phyloP scores from a whole-genome alignment of 2,797 vertebrate genomes.

The Anniella stebbinsi region DNA sequence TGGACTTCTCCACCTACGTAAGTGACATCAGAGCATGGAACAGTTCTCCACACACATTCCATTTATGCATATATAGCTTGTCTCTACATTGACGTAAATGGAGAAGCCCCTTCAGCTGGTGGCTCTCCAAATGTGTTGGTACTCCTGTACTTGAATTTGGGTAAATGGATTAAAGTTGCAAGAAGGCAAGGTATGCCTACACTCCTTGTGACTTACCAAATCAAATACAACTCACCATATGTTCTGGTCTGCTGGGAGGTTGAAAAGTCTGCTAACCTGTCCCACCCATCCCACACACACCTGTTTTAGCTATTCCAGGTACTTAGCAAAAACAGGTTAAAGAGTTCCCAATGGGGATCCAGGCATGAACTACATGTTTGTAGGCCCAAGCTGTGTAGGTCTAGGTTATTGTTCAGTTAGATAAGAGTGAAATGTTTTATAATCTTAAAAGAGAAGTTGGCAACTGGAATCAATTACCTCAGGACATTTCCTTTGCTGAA shows the following conservation, averaged over 20 bases:
- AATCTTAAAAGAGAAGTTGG: neutral
- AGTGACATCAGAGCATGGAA: neutral
- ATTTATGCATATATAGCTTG: neutral
- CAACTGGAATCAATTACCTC: slow-evolving; percentile 2
- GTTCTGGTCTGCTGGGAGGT: neutral
- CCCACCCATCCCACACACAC: too few species aligned
- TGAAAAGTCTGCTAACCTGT: neutral
- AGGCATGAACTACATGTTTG: neutral
- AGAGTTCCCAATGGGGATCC: neutral
- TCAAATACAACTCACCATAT: neutral
- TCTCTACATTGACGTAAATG: neutral
- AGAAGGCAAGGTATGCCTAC: neutral
- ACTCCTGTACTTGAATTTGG: neutral
- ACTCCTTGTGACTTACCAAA: too few species aligned
- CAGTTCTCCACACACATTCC: neutral
- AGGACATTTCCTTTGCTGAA: neutral
- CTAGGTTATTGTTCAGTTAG: neutral
- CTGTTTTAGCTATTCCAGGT: neutral
- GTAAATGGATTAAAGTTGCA: neutral
- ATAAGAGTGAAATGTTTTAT: neutral
- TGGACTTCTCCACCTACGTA: neutral
- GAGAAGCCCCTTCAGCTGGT: too few species aligned
- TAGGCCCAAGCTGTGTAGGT: neutral
- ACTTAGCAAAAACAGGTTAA: neutral
- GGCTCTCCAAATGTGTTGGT: neutral